A percentile compares a stretch with the other conserved stretches of the same genome.
These are phyloP conservation scores for Leptopilina myrica DNA, from an alignment of 2,888 invertebrate genomes.

Conservation along the genomic window DNA sequence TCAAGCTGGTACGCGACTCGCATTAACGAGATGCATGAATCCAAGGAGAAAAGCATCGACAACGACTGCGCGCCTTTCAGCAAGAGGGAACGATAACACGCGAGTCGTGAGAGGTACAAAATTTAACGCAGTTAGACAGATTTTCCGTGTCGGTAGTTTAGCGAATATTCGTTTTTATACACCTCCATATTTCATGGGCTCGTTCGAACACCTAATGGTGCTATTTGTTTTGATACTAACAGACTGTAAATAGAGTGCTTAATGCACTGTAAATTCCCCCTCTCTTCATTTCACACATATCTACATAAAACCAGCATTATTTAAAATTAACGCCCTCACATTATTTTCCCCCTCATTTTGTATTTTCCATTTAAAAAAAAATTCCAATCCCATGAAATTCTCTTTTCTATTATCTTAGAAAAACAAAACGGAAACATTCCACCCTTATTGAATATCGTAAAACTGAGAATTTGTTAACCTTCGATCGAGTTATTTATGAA, in stretches of 20 bases:
- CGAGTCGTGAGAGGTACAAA: neutral
- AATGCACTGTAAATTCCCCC: slow-evolving; percentile 30
- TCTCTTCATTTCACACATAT: neutral
- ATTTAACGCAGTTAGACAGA: slow-evolving; percentile 21
- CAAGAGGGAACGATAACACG: slow-evolving; percentile 11
- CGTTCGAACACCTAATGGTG: slow-evolving; percentile 27
- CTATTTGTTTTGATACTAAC: slow-evolving; percentile 40
- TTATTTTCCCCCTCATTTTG: neutral
- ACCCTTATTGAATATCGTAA: too few relatives aligned
- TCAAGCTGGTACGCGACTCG: slow-evolving; percentile 53
- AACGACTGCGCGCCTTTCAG: neutral
- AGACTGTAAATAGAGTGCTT: slow-evolving; percentile 31
- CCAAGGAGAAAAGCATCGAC: slow-evolving; percentile 37
- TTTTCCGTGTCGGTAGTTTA: slow-evolving; percentile 29
- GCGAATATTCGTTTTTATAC: slow-evolving; percentile 29
- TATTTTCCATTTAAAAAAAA: neutral
- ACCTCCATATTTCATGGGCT: slow-evolving; percentile 23
- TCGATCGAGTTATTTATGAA: neutral
- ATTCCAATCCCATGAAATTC: neutral
- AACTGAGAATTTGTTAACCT: neutral
- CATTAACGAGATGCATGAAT: slow-evolving; percentile 51
- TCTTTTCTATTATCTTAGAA: neutral
- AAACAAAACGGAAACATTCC: neutral
- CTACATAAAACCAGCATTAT: neutral
- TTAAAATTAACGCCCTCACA: neutral